Percentiles rank a stretch among this genome's conserved stretches.
phyloP scores from a whole-genome alignment of 2,888 invertebrate genomes.

The Polyommatus icarus region DNA sequence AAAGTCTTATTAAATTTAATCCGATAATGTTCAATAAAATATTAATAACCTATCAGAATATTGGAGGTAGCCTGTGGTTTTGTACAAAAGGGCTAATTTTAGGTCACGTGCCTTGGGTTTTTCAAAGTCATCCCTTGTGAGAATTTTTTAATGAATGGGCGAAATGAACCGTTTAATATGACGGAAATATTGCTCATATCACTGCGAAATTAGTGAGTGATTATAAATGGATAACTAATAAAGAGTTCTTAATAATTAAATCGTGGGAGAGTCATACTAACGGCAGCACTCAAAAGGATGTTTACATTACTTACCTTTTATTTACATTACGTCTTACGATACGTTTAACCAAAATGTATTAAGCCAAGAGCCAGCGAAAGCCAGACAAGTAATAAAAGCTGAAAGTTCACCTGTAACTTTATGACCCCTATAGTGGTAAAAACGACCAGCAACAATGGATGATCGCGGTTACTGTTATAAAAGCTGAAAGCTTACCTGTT shows the following conservation, averaged over 20 bases:
- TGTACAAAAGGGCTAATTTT: conserved; percentile 38
- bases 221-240: background rate
- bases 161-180: background rate
- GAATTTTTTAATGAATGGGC: conserved; percentile 26
- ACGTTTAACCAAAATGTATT: no score
- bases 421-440: no score
- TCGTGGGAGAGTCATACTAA: background rate
- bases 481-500: no score
- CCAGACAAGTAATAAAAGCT: no score
- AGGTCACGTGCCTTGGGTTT: conserved; percentile 35
- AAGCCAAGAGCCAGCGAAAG: no score
- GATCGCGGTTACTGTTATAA: no score
- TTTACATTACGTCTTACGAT: no score
- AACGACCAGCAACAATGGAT: no score
- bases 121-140: conserved; percentile 39
- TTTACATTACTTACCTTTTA: no score
- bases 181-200: conserved; percentile 14
- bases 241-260: background rate
- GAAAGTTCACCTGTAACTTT: no score
- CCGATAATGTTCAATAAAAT: conserved; percentile 21
- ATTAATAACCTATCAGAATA: background rate
- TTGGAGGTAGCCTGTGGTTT: conserved; percentile 14
- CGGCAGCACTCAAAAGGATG: no score
- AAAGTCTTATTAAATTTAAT: background rate
- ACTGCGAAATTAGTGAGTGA: background rate